These are phyloP conservation scores for Carpatolechia fugitivella DNA, from an alignment of 2,888 invertebrate genomes.

Conservation along the genomic window DNA sequence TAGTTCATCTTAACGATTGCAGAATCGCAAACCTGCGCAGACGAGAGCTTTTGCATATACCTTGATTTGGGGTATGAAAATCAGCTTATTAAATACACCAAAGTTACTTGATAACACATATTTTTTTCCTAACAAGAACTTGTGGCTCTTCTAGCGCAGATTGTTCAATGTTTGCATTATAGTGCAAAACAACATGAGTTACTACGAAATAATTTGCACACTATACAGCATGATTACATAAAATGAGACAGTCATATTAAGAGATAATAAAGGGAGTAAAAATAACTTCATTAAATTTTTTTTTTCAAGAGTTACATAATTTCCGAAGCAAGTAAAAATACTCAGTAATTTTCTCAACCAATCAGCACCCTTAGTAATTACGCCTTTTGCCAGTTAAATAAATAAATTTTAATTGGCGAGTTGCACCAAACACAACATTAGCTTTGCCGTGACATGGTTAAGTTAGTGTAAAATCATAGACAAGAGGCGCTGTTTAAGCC, in stretches of 20 bases:
- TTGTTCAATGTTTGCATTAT: neutral
- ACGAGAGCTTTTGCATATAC: slow-evolving; percentile 7
- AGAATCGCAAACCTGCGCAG: slow-evolving; percentile 1
- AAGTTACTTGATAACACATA: too few relatives aligned
- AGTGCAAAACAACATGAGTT: neutral
- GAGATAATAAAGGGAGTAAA: neutral
- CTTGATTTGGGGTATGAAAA: neutral
- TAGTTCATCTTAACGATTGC: neutral
- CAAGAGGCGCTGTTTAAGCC: slow-evolving; percentile 11
- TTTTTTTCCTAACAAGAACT: neutral
- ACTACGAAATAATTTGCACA: neutral
- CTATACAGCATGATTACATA: neutral
- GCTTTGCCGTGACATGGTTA: slow-evolving; percentile 4
- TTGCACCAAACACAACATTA: slow-evolving; percentile 3
- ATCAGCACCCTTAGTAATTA: neutral
- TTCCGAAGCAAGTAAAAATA: neutral
- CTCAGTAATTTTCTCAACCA: too few relatives aligned
- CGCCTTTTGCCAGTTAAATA: neutral
- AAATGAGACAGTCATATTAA: too few relatives aligned
- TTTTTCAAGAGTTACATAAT: neutral
- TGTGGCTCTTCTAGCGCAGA: neutral
- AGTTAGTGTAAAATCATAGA: slow-evolving; percentile 11
- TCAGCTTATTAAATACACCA: too few relatives aligned
- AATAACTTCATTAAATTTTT: neutral
- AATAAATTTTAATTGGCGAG: neutral